These are phyloP conservation scores for Abrostola tripartita DNA, from an alignment of 2,888 invertebrate genomes.

Conservation along the genomic window DNA sequence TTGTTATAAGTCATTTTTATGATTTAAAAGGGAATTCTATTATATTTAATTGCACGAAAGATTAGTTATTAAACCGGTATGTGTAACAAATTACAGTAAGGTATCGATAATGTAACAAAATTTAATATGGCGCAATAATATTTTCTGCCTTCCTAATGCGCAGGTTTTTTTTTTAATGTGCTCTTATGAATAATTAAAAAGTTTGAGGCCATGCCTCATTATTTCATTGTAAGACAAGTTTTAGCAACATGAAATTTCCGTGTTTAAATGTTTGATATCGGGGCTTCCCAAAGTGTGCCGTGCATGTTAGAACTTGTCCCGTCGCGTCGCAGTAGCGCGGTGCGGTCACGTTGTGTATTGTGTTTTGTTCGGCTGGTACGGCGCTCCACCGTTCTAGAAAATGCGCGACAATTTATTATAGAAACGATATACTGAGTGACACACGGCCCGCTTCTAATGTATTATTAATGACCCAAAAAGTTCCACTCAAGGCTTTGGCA, in stretches of 20 bases:
- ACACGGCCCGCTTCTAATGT: slow-evolving; percentile 21
- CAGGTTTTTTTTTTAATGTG: slow-evolving; percentile 1
- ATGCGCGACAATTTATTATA: slow-evolving; percentile 29
- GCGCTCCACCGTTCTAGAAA: slow-evolving; percentile 51
- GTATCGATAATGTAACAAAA: slow-evolving; percentile 20
- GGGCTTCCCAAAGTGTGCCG: slow-evolving; percentile 10
- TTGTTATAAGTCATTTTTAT: background rate
- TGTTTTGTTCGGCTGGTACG: slow-evolving; percentile 11
- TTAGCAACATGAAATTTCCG: background rate
- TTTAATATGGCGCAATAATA: slow-evolving; percentile 49
- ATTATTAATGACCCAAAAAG: slow-evolving; percentile 32
- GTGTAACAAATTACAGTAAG: background rate
- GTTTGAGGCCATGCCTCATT: background rate
- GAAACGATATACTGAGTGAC: slow-evolving; percentile 1
- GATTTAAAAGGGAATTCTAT: background rate
- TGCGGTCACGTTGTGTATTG: slow-evolving; percentile 47
- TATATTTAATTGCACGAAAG: background rate
- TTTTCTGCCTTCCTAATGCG: background rate
- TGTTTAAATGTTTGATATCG: slow-evolving; percentile 1
- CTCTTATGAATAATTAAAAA: background rate
- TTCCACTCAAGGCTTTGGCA: slow-evolving; percentile 25
- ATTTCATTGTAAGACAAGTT: slow-evolving; percentile 6
- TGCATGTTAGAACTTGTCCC: slow-evolving; percentile 59
- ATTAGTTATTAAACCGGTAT: slow-evolving; percentile 9
- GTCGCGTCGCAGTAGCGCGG: slow-evolving; percentile 29